Conservation (phyloP, 1,140 invertebrate species). For the Drosophila kohkoa region DNA sequence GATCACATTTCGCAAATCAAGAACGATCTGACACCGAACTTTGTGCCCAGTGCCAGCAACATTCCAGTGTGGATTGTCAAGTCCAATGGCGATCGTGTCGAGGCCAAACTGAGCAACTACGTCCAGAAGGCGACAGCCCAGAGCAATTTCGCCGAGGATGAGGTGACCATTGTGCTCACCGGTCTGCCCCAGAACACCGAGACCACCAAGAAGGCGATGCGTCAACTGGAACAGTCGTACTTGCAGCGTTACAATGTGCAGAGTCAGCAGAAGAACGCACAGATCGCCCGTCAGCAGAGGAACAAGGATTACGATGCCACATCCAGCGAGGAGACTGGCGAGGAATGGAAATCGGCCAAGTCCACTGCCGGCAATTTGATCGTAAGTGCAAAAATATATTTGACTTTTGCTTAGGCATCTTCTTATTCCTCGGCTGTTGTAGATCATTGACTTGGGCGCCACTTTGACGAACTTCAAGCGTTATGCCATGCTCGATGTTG, state of each 20-base stretch:
- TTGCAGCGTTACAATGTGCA: conserved; percentile 71
- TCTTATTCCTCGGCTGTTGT: neutral
- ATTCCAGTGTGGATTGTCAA: conserved; percentile 75
- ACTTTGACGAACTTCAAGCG: conserved; percentile 77
- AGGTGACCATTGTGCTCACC: conserved; percentile 78
- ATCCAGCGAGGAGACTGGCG: conserved; percentile 70
- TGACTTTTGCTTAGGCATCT: too few species aligned
- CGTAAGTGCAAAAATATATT: conserved; percentile 46
- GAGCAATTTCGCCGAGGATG: conserved; percentile 69
- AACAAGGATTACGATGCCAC: conserved; percentile 61
- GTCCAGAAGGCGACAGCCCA: conserved; percentile 58
- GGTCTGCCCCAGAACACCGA: conserved; percentile 65
- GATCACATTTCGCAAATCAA: conserved; percentile 75
- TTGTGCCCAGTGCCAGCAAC: conserved; percentile 75
- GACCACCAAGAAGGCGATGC: conserved; percentile 63
- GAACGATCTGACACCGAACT: conserved; percentile 67
- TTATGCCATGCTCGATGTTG: conserved; percentile 70
- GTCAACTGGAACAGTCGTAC: conserved; percentile 69
- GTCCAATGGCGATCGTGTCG: conserved; percentile 66
- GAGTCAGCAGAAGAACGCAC: conserved; percentile 62
- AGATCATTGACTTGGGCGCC: conserved; percentile 76
- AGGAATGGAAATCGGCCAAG: conserved; percentile 68
- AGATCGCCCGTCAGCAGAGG: conserved; percentile 38
- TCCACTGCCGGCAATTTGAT: conserved; percentile 67
- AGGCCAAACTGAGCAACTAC: conserved; percentile 73